phyloP scores from a whole-genome alignment of 2,113 vertebrate genomes.

The Romanogobio albipinnatus region DNA sequence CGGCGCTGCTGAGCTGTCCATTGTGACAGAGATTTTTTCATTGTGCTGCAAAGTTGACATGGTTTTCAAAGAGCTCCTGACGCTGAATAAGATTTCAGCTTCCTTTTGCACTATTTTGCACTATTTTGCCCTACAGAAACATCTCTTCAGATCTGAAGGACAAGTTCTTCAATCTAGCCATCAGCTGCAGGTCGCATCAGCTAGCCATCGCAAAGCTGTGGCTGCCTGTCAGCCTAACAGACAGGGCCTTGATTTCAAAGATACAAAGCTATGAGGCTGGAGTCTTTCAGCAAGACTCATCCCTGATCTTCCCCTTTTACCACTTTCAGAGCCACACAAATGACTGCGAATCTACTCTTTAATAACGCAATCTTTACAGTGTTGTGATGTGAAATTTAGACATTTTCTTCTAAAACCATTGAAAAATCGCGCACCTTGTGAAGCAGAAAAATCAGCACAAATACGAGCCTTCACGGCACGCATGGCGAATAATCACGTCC shows the following conservation, averaged over 20 bases:
- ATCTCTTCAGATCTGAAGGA: conserved; percentile 51
- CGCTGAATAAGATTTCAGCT: conserved; percentile 7
- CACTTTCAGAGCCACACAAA: conserved; percentile 30
- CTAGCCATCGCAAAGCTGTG: background rate
- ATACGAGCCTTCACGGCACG: background rate
- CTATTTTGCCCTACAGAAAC: conserved; percentile 29
- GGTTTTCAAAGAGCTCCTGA: conserved; percentile 39
- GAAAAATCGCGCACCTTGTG: background rate
- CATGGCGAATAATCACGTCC: background rate
- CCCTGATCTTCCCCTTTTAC: conserved; percentile 28
- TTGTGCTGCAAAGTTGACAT: conserved; percentile 18
- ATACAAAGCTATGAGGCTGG: background rate
- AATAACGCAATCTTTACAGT: background rate
- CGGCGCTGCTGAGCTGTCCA: conserved; percentile 3
- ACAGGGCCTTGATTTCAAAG: conserved; percentile 34
- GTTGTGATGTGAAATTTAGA: background rate
- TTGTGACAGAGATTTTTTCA: conserved; percentile 42
- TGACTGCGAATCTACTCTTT: background rate
- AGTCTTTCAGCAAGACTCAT: conserved; percentile 15
- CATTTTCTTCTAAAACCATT: background rate
- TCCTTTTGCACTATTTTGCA: background rate
- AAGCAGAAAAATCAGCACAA: conserved; percentile 17
- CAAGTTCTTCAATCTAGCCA: conserved; percentile 43
- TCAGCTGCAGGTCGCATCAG: background rate
- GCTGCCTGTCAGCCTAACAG: conserved; percentile 3